Conservation (phyloP, 2,888 invertebrate species). For the Colostygia pectinataria region DNA sequence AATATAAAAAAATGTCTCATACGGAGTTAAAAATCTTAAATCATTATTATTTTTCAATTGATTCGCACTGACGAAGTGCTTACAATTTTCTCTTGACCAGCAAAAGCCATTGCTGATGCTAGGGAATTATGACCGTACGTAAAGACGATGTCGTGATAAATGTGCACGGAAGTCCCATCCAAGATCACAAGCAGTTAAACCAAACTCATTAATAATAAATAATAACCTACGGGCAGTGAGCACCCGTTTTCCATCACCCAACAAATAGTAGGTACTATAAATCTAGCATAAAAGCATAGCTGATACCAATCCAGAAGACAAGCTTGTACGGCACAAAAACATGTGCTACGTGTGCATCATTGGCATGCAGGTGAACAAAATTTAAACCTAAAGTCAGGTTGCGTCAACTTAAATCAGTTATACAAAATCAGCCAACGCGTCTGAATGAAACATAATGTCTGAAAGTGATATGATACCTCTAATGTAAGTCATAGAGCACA, state of each 20-base stretch:
- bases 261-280: slow-evolving; percentile 34
- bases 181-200: slow-evolving; percentile 13
- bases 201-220: slow-evolving; percentile 34
- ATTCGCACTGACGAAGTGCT: background rate
- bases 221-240: slow-evolving; percentile 25
- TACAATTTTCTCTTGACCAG: slow-evolving; percentile 1
- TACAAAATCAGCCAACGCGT: too few species aligned
- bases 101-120: slow-evolving; percentile 1
- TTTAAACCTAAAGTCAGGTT: background rate
- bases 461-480: too few species aligned
- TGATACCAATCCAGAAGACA: background rate
- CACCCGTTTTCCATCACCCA: slow-evolving; percentile 32
- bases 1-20: too few species aligned
- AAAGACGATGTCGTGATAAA: slow-evolving; percentile 15
- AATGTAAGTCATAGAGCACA: too few species aligned
- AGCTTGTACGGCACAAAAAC: background rate
- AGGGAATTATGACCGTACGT: slow-evolving; percentile 9
- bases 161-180: slow-evolving; percentile 11
- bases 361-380: background rate
- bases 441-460: too few species aligned
- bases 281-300: slow-evolving; percentile 19
- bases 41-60: too few species aligned
- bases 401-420: background rate
- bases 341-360: background rate
- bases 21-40: too few species aligned